Conservation (phyloP, 1,140 invertebrate genomes). For the Drosophila azteca region DNA sequence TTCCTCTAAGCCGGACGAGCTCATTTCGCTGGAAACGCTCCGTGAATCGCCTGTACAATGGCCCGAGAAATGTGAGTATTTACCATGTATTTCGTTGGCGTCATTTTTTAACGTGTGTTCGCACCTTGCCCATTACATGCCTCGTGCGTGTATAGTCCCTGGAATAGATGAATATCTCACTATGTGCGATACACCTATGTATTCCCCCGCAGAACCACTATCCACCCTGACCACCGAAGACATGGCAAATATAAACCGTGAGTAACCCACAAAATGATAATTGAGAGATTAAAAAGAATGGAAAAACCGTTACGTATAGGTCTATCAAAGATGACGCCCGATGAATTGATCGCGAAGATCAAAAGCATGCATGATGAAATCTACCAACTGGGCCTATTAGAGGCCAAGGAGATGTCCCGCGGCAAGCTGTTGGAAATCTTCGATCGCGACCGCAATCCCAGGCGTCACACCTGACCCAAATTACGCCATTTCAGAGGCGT, state of each 20-base stretch:
- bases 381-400: constrained; percentile 96
- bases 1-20: constrained; percentile 54
- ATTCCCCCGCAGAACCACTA: constrained; percentile 85
- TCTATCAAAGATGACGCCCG: constrained; percentile 90
- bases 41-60: constrained; percentile 96
- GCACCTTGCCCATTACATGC: too few species aligned
- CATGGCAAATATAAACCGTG: constrained; percentile 89
- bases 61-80: constrained; percentile 94
- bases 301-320: constrained; percentile 85
- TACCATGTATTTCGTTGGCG: background rate
- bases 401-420: constrained; percentile 97
- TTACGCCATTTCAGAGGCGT: background rate
- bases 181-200: constrained; percentile 84
- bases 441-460: constrained; percentile 62
- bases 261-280: constrained; percentile 63
- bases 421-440: constrained; percentile 97
- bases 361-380: constrained; percentile 96
- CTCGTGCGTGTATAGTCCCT: constrained; percentile 85
- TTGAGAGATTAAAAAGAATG: background rate
- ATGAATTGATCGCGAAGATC: constrained; percentile 94
- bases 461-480: constrained; percentile 24
- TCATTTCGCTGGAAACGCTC: constrained; percentile 93
- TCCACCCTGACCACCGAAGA: constrained; percentile 87
- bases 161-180: constrained; percentile 90
- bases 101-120: constrained; percentile 18